A percentile compares a stretch with the other conserved stretches of the same genome.
These are phyloP conservation scores for Drosophila tanythrix DNA, from an alignment of 2,888 invertebrate genomes.

Conservation along the genomic window DNA sequence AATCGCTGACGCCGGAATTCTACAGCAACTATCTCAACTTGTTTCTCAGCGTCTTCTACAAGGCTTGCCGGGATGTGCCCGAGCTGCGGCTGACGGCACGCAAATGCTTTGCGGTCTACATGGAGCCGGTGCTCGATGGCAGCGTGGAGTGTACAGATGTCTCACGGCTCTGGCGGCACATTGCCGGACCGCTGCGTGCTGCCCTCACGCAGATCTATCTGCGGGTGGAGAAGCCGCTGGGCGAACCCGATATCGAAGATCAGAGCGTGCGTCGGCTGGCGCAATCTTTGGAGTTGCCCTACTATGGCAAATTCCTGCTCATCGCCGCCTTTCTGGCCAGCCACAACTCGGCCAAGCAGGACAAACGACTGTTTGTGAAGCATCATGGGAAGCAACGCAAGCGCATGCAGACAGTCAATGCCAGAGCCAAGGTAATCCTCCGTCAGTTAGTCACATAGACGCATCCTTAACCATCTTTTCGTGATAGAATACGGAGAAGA, in stretches of 20 bases:
- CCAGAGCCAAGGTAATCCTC: constrained; percentile 86
- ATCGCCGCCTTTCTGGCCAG: constrained; percentile 97
- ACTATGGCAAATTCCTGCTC: constrained; percentile 94
- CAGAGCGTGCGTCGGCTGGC: constrained; percentile 86
- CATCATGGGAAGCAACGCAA: constrained; percentile 90
- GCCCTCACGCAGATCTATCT: constrained; percentile 92
- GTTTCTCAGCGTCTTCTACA: constrained; percentile 93
- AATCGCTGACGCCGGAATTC: constrained; percentile 85
- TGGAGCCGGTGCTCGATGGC: constrained; percentile 90
- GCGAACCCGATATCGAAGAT: constrained; percentile 55
- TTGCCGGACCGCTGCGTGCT: constrained; percentile 90
- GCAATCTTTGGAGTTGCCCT: constrained; percentile 92
- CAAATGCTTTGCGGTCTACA: constrained; percentile 90
- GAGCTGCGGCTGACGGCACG: constrained; percentile 93
- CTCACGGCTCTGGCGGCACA: constrained; percentile 91
- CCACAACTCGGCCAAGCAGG: constrained; percentile 95
- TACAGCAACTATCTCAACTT: constrained; percentile 93
- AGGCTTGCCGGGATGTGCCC: constrained; percentile 93
- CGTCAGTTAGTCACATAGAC: neutral
- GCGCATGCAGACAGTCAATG: constrained; percentile 87
- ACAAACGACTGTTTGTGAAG: constrained; percentile 94
- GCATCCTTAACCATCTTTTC: neutral
- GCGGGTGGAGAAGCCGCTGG: constrained; percentile 85
- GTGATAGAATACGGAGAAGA: constrained; percentile 85
- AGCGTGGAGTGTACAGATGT: constrained; percentile 88